phyloP scores from a whole-genome alignment of 37 sponge, comb jelly and placozoan species.

The Lycopodina hypogea region DNA sequence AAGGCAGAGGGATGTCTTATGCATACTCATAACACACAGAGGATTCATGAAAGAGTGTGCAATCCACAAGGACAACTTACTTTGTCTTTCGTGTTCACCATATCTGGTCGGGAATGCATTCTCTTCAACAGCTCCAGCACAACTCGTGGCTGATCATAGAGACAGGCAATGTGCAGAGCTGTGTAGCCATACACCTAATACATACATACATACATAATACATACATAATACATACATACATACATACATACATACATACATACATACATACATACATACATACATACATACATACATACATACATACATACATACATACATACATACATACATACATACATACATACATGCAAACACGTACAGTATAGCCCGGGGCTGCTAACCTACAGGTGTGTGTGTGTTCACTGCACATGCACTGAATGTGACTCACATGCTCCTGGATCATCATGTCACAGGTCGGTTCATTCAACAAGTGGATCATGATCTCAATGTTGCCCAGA shows the following conservation, averaged over 20 bases:
- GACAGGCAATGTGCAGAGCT: constrained; percentile 63
- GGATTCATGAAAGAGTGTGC: no score
- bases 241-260: background rate
- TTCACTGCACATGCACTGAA: no score
- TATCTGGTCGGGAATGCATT: background rate
- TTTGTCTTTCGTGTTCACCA: constrained; percentile 2
- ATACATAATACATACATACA: background rate
- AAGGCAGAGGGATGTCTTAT: no score
- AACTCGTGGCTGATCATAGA: constrained; percentile 48
- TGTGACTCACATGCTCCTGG: constrained; percentile 17
- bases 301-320: background rate
- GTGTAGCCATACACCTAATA: constrained; percentile 49
- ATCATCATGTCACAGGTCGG: constrained; percentile 1
- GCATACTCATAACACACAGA: no score
- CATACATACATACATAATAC: background rate
- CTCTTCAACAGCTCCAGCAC: constrained; percentile 37
- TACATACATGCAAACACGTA: no score
- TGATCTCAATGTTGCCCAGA: constrained; percentile 42
- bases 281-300: background rate
- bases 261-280: background rate
- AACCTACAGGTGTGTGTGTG: no score
- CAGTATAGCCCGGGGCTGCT: no score
- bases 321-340: no score
- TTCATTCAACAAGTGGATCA: constrained; percentile 31
- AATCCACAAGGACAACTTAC: no score